These are phyloP conservation scores for Sesamia nonagrioides DNA, from an alignment of 1,140 invertebrate species.

Conservation along the genomic window DNA sequence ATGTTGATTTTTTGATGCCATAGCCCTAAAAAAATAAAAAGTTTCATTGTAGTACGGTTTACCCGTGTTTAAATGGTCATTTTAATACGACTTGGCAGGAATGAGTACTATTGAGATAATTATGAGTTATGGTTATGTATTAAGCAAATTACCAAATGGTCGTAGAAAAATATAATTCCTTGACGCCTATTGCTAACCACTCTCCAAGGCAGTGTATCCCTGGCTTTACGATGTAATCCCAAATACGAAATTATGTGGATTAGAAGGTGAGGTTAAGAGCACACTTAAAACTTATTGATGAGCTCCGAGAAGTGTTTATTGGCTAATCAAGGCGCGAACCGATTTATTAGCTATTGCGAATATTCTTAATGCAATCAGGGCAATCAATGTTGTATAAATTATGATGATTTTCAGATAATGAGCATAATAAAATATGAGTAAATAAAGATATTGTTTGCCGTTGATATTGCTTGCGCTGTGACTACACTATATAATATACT, in stretches of 20 bases:
- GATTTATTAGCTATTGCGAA: conserved; percentile 33
- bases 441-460: background rate
- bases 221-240: conserved; percentile 43
- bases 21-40: too few species aligned
- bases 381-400: conserved; percentile 28
- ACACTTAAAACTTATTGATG: conserved; percentile 53
- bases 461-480: background rate
- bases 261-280: conserved; percentile 46
- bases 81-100: too few species aligned
- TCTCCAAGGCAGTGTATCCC: background rate
- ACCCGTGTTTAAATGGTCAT: too few species aligned
- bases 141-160: too few species aligned
- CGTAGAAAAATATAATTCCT: background rate
- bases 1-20: too few species aligned
- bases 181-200: background rate
- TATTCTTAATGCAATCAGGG: conserved; percentile 28
- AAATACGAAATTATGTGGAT: conserved; percentile 52
- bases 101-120: too few species aligned
- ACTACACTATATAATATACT: too few species aligned
- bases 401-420: background rate
- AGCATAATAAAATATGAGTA: background rate
- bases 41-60: too few species aligned
- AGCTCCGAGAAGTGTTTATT: conserved; percentile 46
- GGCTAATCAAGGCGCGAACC: conserved; percentile 45
- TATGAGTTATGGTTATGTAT: too few species aligned